phyloP scores from a whole-genome alignment of 2,113 vertebrate species.

The Myodes glareolus region DNA sequence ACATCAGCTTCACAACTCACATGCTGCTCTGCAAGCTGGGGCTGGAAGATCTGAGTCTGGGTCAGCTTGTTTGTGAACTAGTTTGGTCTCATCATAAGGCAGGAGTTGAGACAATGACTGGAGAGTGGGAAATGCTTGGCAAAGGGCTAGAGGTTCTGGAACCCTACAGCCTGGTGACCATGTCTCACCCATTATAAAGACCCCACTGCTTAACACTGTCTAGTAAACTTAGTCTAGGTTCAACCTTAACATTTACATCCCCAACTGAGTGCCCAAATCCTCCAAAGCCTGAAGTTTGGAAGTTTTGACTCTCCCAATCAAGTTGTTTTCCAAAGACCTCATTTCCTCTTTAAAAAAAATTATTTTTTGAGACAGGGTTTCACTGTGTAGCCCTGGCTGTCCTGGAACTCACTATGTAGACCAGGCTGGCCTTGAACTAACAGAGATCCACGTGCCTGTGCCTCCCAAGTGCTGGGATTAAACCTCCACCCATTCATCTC shows the following conservation, averaged over 20 bases:
- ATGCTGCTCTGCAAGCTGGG: not conserved
- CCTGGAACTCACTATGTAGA: not conserved
- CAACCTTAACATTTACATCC: not conserved
- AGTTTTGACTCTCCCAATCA: not conserved
- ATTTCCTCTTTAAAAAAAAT: not conserved
- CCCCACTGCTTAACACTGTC: not conserved
- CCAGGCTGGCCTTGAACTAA: no score
- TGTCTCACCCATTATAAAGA: not conserved
- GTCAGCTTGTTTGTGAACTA: not conserved
- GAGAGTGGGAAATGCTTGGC: not conserved
- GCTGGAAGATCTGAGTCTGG: not conserved
- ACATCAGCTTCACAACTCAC: not conserved
- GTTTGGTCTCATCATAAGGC: not conserved
- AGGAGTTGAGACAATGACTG: not conserved
- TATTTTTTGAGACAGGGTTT: not conserved
- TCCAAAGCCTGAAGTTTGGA: not conserved
- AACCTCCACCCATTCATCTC: not conserved
- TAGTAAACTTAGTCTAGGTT: not conserved
- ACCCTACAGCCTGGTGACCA: not conserved
- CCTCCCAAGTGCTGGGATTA: not conserved
- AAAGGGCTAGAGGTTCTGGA: conserved; percentile 5
- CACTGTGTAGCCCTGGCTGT: not conserved
- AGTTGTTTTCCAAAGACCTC: not conserved
- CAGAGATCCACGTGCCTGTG: not conserved
- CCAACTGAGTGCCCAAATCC: not conserved